phyloP scores from a whole-genome alignment of 2,888 invertebrate genomes.

The Hypomecis punctinalis region DNA sequence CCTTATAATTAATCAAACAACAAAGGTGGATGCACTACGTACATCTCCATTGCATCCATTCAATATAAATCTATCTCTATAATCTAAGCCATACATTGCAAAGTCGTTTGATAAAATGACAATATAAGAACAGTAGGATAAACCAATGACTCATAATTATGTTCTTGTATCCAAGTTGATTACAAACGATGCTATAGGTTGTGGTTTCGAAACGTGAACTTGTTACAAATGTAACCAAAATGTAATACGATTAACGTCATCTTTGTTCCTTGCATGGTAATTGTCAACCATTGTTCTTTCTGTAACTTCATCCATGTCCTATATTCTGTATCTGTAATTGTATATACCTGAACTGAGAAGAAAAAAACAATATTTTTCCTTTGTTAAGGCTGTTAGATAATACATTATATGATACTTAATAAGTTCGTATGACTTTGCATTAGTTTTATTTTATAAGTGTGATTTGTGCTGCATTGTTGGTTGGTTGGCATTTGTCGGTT shows the following conservation, averaged over 20 bases:
- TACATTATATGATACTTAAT: too few species aligned
- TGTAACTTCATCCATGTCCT: too few species aligned
- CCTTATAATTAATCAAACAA: neutral
- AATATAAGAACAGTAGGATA: constrained; percentile 4
- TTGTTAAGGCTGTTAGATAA: too few species aligned
- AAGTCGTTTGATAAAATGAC: neutral
- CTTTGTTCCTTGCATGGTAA: constrained; percentile 16
- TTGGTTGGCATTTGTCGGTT: too few species aligned
- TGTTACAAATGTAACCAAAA: constrained; percentile 22
- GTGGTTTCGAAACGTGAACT: constrained; percentile 23
- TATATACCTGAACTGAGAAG: too few species aligned
- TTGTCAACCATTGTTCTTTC: neutral
- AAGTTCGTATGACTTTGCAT: too few species aligned
- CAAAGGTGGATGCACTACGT: neutral
- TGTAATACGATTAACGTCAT: constrained; percentile 15
- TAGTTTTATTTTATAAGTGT: too few species aligned
- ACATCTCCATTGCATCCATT: neutral
- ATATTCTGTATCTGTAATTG: neutral
- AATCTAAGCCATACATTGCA: neutral
- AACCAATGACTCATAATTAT: constrained; percentile 26
- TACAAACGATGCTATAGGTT: constrained; percentile 13
- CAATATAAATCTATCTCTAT: neutral
- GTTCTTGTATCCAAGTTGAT: constrained; percentile 17
- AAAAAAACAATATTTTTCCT: too few species aligned
- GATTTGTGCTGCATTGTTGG: too few species aligned